Conservation (phyloP, 1,140 invertebrate species). For the Drosophila insularis region DNA sequence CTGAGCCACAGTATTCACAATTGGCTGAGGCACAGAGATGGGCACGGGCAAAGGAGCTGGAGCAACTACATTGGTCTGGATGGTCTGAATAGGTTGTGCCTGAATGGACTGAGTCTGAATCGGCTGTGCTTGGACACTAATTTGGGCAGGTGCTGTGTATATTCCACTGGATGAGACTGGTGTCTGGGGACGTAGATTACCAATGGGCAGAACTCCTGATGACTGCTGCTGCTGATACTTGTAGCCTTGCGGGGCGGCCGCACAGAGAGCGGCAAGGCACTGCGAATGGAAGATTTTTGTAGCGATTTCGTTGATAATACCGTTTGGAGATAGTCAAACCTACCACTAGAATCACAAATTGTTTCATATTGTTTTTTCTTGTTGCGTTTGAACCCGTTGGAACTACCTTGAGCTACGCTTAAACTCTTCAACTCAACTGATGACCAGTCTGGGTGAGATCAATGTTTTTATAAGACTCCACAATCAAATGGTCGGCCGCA, state of each 20-base stretch:
- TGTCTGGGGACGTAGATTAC: constrained; percentile 66
- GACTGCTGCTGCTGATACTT: constrained; percentile 58
- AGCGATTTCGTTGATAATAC: too few relatives aligned
- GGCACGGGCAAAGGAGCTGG: constrained; percentile 20
- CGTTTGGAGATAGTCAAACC: constrained; percentile 7
- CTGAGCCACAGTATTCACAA: not conserved
- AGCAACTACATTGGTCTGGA: constrained; percentile 13
- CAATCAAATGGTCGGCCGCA: constrained; percentile 9
- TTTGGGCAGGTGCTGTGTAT: constrained; percentile 42
- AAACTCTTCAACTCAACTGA: constrained; percentile 60
- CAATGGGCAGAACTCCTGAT: constrained; percentile 35
- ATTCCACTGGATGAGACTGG: constrained; percentile 60
- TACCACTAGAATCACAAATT: constrained; percentile 62
- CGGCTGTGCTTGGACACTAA: constrained; percentile 38
- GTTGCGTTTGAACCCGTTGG: constrained; percentile 18
- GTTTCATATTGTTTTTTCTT: constrained; percentile 61
- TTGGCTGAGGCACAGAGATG: constrained; percentile 21
- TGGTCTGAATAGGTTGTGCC: constrained; percentile 24
- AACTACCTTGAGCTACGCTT: constrained; percentile 29
- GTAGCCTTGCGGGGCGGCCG: constrained; percentile 67
- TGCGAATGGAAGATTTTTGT: constrained; percentile 25
- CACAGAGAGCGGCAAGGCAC: constrained; percentile 53
- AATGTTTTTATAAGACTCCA: constrained; percentile 68
- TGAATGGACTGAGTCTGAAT: not conserved
- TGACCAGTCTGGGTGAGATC: constrained; percentile 32